A percentile compares a stretch with the other conserved stretches of the same genome.
phyloP scores from a whole-genome alignment of 2,888 invertebrate genomes.

The Nasonia oneida region DNA sequence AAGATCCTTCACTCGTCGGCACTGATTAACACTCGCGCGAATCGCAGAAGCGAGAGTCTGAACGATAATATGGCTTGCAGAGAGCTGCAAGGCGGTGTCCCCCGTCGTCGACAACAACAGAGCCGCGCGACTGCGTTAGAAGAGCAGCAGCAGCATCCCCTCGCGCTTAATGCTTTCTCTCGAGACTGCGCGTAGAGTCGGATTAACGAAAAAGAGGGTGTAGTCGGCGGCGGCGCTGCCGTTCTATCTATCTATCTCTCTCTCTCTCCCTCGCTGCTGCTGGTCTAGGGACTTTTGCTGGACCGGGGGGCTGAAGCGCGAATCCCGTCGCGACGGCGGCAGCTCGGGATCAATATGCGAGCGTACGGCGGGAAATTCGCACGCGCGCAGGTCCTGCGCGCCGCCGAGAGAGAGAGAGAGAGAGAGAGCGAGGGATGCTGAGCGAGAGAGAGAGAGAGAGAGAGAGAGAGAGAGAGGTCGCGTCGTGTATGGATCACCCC shows the following conservation, averaged over 20 bases:
- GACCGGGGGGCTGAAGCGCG: conserved; percentile 38
- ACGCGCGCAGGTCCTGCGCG: conserved; percentile 76
- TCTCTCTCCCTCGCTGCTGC: too few relatives aligned
- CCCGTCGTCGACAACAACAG: conserved; percentile 11
- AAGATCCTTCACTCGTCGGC: background rate
- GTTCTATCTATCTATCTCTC: background rate
- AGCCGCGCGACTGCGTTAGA: conserved; percentile 5
- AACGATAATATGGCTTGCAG: background rate
- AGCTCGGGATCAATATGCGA: conserved; percentile 78
- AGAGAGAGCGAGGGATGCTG: conserved; percentile 38
- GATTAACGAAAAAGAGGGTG: conserved; percentile 23
- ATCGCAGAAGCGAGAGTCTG: too few relatives aligned
- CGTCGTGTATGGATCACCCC: background rate
- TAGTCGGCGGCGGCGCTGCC: conserved; percentile 14
- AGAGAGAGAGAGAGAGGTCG: too few relatives aligned
- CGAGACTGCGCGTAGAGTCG: conserved; percentile 13
- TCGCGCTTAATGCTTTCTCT: background rate
- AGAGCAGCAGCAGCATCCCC: background rate
- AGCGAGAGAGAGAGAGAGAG: too few relatives aligned
- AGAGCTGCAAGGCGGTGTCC: conserved; percentile 38
- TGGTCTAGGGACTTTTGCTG: conserved; percentile 41
- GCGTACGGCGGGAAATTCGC: conserved; percentile 79
- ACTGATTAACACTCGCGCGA: background rate
- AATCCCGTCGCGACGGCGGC: conserved; percentile 67
- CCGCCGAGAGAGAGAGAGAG: conserved; percentile 20